These are phyloP conservation scores for Onychostruthus taczanowskii DNA, from an alignment of 2,113 vertebrate species.

Conservation along the genomic window DNA sequence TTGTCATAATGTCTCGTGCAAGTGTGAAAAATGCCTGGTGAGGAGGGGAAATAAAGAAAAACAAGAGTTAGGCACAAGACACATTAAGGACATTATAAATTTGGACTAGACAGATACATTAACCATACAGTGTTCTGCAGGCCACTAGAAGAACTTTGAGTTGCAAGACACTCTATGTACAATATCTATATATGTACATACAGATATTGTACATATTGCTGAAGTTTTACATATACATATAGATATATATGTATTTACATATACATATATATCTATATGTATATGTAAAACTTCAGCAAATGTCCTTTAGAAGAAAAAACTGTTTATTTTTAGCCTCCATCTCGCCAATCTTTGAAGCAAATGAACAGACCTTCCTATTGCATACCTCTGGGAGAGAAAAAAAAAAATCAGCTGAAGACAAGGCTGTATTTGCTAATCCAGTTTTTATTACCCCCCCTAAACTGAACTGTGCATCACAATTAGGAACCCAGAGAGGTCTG, in stretches of 20 bases:
- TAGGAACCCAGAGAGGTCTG: neutral
- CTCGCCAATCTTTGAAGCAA: neutral
- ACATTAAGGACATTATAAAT: neutral
- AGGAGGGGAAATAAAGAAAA: neutral
- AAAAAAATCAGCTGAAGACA: neutral
- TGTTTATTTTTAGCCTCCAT: neutral
- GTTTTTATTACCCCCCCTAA: neutral
- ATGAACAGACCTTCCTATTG: neutral
- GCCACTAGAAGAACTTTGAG: neutral
- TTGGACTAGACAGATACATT: neutral
- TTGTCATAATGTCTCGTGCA: slow-evolving; percentile 95
- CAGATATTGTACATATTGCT: too few relatives aligned
- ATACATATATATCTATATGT: too few relatives aligned
- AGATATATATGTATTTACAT: too few relatives aligned
- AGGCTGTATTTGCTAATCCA: neutral
- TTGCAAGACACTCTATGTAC: neutral
- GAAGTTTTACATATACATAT: too few relatives aligned
- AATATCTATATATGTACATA: neutral
- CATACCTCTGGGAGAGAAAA: neutral
- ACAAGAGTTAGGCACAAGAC: neutral
- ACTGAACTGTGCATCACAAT: neutral
- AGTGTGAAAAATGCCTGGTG: slow-evolving; percentile 93
- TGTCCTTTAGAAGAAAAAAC: neutral
- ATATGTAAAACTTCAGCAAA: neutral
- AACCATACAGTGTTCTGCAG: neutral